Base-by-base conservation (phyloP, 2,888 invertebrate species). In the Lysandra bellargus region DNA sequence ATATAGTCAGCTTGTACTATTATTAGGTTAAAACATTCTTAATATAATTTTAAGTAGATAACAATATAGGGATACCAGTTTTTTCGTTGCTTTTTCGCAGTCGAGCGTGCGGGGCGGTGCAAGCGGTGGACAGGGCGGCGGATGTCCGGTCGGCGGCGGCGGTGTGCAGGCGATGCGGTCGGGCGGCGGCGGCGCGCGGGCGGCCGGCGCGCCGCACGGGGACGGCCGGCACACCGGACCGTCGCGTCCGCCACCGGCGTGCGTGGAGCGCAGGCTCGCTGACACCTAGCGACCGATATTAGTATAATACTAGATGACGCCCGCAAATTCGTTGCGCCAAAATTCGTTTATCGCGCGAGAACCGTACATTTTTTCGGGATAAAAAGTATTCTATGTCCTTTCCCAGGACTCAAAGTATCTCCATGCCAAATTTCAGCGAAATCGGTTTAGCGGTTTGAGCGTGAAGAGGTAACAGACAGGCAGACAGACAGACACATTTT, bases 121-220 rank as follows among this genome's bases (percentile, higher is more conserved):
- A 9, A 72, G 82, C 80, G 84, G 81, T 79, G 82, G 72, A 75
- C 81, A 87, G 17, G 87, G 88, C 7, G 87, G 86, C 60, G 85
- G 85, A n/a, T 60, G 76, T 17, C 80, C 79, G 33, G 74, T 77
- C 17, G 81, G 76, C 57, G 82, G 84, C 78, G 81, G 80, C 1
- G 87, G 86, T 2, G 87, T 86, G 85, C 88, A 88, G 69, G 84
- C 83, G 78, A 84, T 81, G 82, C 86, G 85, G 81, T 81, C 86
- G 77, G 80, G 79, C 72, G 74, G 78, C 40, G 37, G 40, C 40
- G 6, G 73, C 7, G 75, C 33, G 84, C 86, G 78, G 80, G 79
- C 74, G 73, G 78, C 73, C 40, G 73, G 17, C 14, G 73, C 40
- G 78, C 80, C 79, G 57, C 57, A 33, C 12, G 76, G 79, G 53